Percentiles rank a stretch among this genome's conserved stretches.
Evolutionary conservation across 2,797 vertebrate species (phyloP).

Genomic region (Triplophysa yarkandensis): DNA sequence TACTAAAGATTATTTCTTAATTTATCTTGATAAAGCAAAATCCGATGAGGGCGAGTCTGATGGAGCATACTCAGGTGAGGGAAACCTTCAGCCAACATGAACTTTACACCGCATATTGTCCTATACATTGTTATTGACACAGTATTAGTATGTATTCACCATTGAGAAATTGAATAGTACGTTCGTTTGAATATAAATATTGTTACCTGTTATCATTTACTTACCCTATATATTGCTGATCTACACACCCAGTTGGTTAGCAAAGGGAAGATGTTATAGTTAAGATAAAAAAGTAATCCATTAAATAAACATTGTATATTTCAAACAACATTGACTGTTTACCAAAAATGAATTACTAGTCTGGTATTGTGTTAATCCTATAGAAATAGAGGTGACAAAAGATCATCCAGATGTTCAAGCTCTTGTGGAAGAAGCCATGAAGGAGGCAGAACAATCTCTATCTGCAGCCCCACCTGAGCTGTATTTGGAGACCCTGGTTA

Average conservation of each 20-base stretch:
- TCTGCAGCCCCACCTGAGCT: constrained; percentile 64
- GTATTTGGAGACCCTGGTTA: constrained; percentile 73
- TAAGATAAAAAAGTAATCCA: background rate
- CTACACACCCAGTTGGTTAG: constrained; percentile 14
- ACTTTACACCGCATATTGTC: constrained; percentile 8
- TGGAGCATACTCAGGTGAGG: constrained; percentile 34
- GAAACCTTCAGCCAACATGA: background rate
- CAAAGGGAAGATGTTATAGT: background rate
- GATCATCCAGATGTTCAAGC: constrained; percentile 82
- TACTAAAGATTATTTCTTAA: background rate
- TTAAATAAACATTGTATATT: background rate
- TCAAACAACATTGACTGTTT: background rate
- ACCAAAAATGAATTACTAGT: background rate
- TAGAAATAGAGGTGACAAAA: constrained; percentile 71
- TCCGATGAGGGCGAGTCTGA: constrained; percentile 26
- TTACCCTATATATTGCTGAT: constrained; percentile 4
- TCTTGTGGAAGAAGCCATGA: constrained; percentile 72
- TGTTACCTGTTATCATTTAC: background rate
- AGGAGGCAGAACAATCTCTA: constrained; percentile 60
- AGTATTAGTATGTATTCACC: constrained; percentile 4
- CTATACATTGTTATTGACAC: background rate
- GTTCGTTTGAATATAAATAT: background rate
- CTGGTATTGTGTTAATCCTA: constrained; percentile 4
- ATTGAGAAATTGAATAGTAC: background rate
- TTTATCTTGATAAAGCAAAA: constrained; percentile 12